Base-by-base conservation (phyloP, 1,140 invertebrate species). In the Pygmarrhopalites habei region DNA sequence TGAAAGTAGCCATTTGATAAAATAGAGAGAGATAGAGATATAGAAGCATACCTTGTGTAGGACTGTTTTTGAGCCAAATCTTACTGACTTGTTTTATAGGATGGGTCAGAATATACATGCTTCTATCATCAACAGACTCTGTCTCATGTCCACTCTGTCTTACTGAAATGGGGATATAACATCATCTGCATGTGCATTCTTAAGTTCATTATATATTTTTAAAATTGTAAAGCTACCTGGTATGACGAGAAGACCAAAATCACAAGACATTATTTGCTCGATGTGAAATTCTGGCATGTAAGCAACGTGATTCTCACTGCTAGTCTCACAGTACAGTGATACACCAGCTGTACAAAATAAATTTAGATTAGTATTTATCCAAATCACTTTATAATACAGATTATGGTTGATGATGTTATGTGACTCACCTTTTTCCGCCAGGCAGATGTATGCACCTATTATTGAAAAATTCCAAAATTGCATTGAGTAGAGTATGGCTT, bases 1-100 rank as follows among this genome's bases (percentile, higher is more conserved):
- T n/a, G n/a, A n/a, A n/a, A n/a, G n/a, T n/a, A n/a, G n/a, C n/a
- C n/a, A n/a, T n/a, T n/a, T n/a, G n/a, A n/a, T n/a, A n/a, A n/a
- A n/a, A n/a, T n/a, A n/a, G n/a, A n/a, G n/a, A n/a, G n/a, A n/a
- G n/a, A n/a, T n/a, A n/a, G n/a, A n/a, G n/a, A n/a, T n/a, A n/a
- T n/a, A n/a, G n/a, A n/a, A n/a, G n/a, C n/a, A n/a, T 57, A 62
- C 30, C 35, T 63, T 64, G 41, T 41, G 51, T 60, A 1, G 56
- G 7, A 21, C 35, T 23, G 15, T 7, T 41, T 44, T 57, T 62
- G 1, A 66, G 0, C 49, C 64, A 69, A 25, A 71, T 32, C 59
- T 59, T 60, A 30, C 69, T 71, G 26, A 71, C 61, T 71, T 71
- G 69, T 44, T 71, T 71, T 30, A 66, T 62, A 2, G 69, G 69